Percentiles rank a stretch among this genome's conserved stretches.
Evolutionary conservation across 2,888 invertebrate genomes (phyloP).

Genomic region (Platycheirus rosarum): DNA sequence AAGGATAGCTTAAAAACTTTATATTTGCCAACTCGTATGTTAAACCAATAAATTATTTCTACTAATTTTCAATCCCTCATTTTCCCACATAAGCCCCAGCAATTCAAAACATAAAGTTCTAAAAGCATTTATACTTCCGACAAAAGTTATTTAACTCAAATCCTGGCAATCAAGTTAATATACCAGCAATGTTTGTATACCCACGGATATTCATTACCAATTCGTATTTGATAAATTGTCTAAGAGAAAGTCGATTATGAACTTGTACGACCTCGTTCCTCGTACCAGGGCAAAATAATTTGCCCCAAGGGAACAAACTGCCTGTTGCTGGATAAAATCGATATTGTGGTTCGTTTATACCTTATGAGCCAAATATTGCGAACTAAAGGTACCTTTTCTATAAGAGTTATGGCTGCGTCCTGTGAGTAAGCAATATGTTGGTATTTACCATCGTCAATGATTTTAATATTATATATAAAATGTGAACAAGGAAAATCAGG

Average conservation of each 20-base stretch:
- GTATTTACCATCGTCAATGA: slow-evolving; percentile 16
- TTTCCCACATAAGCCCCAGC: too few species aligned
- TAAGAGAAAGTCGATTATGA: slow-evolving; percentile 30
- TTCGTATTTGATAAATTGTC: slow-evolving; percentile 25
- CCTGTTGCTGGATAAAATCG: slow-evolving; percentile 29
- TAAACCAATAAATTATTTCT: too few species aligned
- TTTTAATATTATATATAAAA: slow-evolving; percentile 11
- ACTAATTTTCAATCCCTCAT: neutral
- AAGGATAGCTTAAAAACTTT: too few species aligned
- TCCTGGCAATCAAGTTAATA: slow-evolving; percentile 15
- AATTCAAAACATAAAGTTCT: neutral
- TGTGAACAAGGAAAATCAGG: neutral
- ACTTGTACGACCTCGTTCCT: slow-evolving; percentile 11
- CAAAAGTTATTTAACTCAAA: slow-evolving; percentile 21
- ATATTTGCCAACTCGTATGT: too few species aligned
- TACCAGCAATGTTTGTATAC: neutral
- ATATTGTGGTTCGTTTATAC: neutral
- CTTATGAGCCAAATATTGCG: slow-evolving; percentile 21
- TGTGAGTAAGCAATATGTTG: slow-evolving; percentile 10
- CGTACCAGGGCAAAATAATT: slow-evolving; percentile 2
- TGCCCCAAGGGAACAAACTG: slow-evolving; percentile 1
- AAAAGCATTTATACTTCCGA: slow-evolving; percentile 4
- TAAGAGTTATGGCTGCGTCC: slow-evolving; percentile 10
- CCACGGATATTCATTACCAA: slow-evolving; percentile 4
- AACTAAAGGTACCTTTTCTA: neutral